A percentile compares a stretch with the other conserved stretches of the same genome.
phyloP scores from a whole-genome alignment of 2,797 vertebrate species.

The Ceyx erithaca region DNA sequence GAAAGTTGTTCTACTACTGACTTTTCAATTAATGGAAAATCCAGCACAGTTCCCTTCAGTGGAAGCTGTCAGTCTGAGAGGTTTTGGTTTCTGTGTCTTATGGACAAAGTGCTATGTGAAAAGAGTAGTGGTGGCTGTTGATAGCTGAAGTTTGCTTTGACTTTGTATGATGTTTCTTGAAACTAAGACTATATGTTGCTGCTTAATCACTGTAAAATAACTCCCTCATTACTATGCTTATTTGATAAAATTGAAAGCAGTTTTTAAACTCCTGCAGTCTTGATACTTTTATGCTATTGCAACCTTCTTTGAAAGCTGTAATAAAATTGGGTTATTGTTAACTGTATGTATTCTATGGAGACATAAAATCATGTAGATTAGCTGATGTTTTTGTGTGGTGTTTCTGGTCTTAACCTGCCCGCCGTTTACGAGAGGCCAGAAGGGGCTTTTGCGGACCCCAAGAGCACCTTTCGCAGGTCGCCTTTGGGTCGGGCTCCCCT shows the following conservation, averaged over 20 bases:
- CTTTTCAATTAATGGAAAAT: slow-evolving; percentile 69
- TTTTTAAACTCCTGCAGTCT: slow-evolving; percentile 49
- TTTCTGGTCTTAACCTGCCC: neutral
- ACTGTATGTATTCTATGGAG: neutral
- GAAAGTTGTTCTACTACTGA: slow-evolving; percentile 59
- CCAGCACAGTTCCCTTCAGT: neutral
- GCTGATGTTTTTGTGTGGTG: neutral
- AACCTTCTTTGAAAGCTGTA: neutral
- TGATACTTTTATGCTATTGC: slow-evolving; percentile 11
- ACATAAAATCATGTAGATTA: slow-evolving; percentile 6
- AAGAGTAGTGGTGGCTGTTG: slow-evolving; percentile 60
- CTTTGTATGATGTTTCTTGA: slow-evolving; percentile 44
- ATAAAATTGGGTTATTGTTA: neutral
- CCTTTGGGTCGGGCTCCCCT: accelerated
- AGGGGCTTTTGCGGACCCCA: neutral
- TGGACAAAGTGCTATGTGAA: slow-evolving; percentile 39
- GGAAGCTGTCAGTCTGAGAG: slow-evolving; percentile 41
- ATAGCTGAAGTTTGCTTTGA: slow-evolving; percentile 63
- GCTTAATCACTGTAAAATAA: slow-evolving; percentile 79
- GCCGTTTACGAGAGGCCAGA: accelerated
- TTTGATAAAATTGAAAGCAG: slow-evolving; percentile 67
- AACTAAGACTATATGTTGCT: slow-evolving; percentile 58
- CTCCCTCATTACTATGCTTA: slow-evolving; percentile 33
- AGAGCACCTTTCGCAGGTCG: accelerated
- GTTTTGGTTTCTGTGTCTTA: slow-evolving; percentile 38